phyloP scores from a whole-genome alignment of 2,797 vertebrate genomes.

The Furcifer pardalis region DNA sequence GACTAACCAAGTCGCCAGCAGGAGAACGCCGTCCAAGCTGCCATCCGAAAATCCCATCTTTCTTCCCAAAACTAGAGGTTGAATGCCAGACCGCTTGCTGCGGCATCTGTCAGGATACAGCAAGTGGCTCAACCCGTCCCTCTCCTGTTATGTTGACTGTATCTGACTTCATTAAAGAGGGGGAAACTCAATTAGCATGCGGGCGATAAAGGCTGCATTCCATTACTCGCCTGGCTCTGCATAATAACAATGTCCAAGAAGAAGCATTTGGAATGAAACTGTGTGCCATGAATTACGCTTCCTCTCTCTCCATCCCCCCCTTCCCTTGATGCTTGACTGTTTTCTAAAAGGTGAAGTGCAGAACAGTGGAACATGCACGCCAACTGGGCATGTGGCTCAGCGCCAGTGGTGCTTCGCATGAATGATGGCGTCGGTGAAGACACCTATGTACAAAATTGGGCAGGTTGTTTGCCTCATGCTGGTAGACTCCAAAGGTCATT shows the following conservation, averaged over 20 bases:
- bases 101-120: slow-evolving; percentile 3
- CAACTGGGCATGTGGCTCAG: not conserved
- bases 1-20: not conserved
- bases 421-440: not conserved
- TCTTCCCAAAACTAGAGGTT: not conserved
- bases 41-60: not conserved
- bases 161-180: not conserved
- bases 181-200: fast-evolving
- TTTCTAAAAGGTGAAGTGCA: not conserved
- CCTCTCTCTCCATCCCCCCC: not conserved
- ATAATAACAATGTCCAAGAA: not conserved
- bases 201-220: not conserved
- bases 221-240: not conserved
- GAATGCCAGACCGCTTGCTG: not conserved
- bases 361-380: not conserved
- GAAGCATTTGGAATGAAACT: not conserved
- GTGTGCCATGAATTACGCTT: fast-evolving
- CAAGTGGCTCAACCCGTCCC: not conserved
- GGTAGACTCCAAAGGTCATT: slow-evolving; percentile 14
- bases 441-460: not conserved
- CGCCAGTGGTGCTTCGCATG: not conserved
- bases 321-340: too few species aligned
- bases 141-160: not conserved
- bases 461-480: not conserved
- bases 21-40: not conserved